phyloP scores from a whole-genome alignment of 2,888 invertebrate genomes.

The Augiades crinisus region DNA sequence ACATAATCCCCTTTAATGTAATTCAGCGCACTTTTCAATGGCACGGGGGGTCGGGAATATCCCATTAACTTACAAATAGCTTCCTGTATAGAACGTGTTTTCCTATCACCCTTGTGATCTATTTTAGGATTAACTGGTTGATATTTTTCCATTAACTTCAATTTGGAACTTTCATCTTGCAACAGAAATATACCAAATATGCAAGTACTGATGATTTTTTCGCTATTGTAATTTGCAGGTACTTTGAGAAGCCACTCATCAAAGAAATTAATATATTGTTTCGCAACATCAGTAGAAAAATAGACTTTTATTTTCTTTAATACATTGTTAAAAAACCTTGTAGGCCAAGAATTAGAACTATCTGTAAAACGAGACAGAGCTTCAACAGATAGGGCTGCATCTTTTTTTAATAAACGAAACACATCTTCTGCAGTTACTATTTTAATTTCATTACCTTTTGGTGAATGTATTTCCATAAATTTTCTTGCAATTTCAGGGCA shows the following conservation, averaged over 20 bases:
- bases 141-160: conserved; percentile 44
- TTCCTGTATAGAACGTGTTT: conserved; percentile 42
- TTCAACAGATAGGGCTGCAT: conserved; percentile 6
- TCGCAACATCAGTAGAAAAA: conserved; percentile 48
- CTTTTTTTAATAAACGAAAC: conserved; percentile 8
- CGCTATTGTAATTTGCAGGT: neutral
- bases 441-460: conserved; percentile 4
- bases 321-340: conserved; percentile 38
- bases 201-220: conserved; percentile 25
- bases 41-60: conserved; percentile 51
- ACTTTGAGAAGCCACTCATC: conserved; percentile 28
- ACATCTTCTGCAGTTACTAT: conserved; percentile 13
- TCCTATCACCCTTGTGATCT: conserved; percentile 37
- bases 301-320: conserved; percentile 51
- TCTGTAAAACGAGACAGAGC: neutral
- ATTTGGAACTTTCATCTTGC: conserved; percentile 39
- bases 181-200: conserved; percentile 47
- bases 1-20: conserved; percentile 57
- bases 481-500: conserved; percentile 9
- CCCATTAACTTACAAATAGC: conserved; percentile 48
- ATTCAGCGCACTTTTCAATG: conserved; percentile 38
- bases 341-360: conserved; percentile 10
- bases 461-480: conserved; percentile 7
- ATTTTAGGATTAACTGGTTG: conserved; percentile 47
- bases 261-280: conserved; percentile 41